Base-by-base conservation (phyloP, 2,113 vertebrate genomes). In the Thomomys bottae region DNA sequence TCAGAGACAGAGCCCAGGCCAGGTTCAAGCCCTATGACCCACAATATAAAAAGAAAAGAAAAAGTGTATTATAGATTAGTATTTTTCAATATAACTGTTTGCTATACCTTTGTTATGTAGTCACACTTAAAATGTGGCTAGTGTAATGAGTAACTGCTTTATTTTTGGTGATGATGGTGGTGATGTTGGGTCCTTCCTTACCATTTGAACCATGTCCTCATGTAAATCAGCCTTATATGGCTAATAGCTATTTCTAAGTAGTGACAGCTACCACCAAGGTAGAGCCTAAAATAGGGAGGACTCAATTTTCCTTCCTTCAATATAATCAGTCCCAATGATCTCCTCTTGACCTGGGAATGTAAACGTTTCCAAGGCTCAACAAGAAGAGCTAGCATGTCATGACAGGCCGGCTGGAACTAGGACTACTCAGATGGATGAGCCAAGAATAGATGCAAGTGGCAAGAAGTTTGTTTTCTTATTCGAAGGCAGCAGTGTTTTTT, bases 401-500 rank as follows among this genome's bases (percentile, higher is more conserved):
- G 7, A 78, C 45, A 57, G 63, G 67, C 82, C 57, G 8, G 0
- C 45, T 38, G 59, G 71, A 76, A 14, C 38, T 3, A 36, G 38
- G 66, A 45, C 54, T 18, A 1, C 40, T 38, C 42, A 59, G 66
- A 32, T 71, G 20, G 7, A 75, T 32, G 49, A 67, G 26, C 66
- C 84, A 40, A 42, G 71, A 49, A 72, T 49, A 78, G 84, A 75
- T 38, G 32, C 36, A 72, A 30, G 63, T 66, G 8, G 54, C 75
- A 72, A 24, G 42, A 78, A 68, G 61, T 15, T 49, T 59, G 15
- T 64, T 67, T 76, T 24, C 92, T 73, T 79, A 32, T 70, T 93
- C 64, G 57, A 34, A 79, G 61, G 70, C 70, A 64, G 49, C 83
- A 40, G 30, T 90, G 63, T 85, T 91, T 93, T 83, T 79, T 45